Evolutionary conservation across 2,888 invertebrate genomes (phyloP).

Genomic region (Cephus nigrinus): DNA sequence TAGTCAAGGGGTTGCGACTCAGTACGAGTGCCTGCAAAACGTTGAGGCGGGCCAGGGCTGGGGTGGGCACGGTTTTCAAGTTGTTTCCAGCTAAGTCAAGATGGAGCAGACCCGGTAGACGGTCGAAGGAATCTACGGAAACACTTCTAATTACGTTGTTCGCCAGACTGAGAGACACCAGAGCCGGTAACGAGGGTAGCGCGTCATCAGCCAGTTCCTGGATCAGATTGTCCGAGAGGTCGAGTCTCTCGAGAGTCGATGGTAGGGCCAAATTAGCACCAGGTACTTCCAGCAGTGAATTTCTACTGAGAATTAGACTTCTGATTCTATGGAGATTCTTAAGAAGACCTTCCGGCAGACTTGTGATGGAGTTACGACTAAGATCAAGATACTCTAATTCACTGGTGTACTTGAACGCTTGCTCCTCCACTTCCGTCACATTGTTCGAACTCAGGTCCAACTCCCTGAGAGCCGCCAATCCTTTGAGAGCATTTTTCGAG

Average conservation of each 20-base stretch:
- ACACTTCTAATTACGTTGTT: conserved; percentile 82
- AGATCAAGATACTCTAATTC: conserved; percentile 80
- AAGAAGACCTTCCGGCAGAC: conserved; percentile 78
- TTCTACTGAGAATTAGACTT: conserved; percentile 80
- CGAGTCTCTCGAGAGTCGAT: conserved; percentile 77
- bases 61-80: conserved; percentile 81
- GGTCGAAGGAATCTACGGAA: conserved; percentile 79
- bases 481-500: conserved; percentile 81
- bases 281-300: conserved; percentile 83
- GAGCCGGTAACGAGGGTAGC: conserved; percentile 78
- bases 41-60: conserved; percentile 80
- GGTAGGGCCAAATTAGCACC: conserved; percentile 76
- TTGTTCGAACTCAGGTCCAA: conserved; percentile 84
- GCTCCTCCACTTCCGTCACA: conserved; percentile 77
- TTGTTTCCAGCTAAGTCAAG: conserved; percentile 86
- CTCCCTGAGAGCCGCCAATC: conserved; percentile 74
- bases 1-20: conserved; percentile 81
- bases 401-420: conserved; percentile 83
- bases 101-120: conserved; percentile 77
- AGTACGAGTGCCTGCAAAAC: conserved; percentile 81
- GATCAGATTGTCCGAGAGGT: conserved; percentile 84
- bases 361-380: conserved; percentile 80
- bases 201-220: conserved; percentile 78
- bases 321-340: conserved; percentile 77
- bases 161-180: conserved; percentile 78